Base-by-base conservation (phyloP, 2,797 vertebrate species). In the Sebastes taczanowskii region DNA sequence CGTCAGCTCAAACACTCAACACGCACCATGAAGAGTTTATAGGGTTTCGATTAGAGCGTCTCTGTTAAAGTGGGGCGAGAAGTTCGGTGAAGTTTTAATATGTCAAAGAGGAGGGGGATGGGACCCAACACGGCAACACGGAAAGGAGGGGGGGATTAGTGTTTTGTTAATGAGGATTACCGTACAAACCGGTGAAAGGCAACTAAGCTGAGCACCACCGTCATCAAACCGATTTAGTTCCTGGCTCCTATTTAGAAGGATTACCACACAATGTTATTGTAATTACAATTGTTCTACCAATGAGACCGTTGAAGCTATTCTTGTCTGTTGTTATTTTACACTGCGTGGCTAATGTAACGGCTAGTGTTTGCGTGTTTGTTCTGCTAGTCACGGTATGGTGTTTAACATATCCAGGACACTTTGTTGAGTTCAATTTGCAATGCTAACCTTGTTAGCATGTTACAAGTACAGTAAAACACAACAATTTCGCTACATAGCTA, bases 241-340 rank as follows among this genome's bases (percentile, higher is more conserved):
- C 91, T 88, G 86, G 88, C 89, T 90, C 71, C 85, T 82, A 88
- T 95, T 95, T 93, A 94, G 92, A 90, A 79, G 94, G 94, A 95
- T 95, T 94, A 94, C 60, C 82, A 86, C 72, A 95, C 94, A 95
- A 95, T 94, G 91, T 86, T 89, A 89, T 91, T 94, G 91, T 94
- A 86, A 92, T 93, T 86, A 87, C 80, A 64, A 94, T 93, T 95
- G 94, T 96, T 94, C 80, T 86, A 80, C 75, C 87, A 89, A 83
- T 80, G 89, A 90, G 81, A 76, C 66, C 18, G 81, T 85, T 83
- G 85, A 81, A 81, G 77, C 84, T 78, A 71, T 86, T 93, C 70
- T 85, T 68, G 83, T 82, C 80, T 75, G 74, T 86, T 89, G 85
- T 87, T 78, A 77, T 71, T 81, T 84, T 76, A 70, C 78, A 32